These are phyloP conservation scores for Carapus acus DNA, from an alignment of 2,797 vertebrate species.

Conservation along the genomic window DNA sequence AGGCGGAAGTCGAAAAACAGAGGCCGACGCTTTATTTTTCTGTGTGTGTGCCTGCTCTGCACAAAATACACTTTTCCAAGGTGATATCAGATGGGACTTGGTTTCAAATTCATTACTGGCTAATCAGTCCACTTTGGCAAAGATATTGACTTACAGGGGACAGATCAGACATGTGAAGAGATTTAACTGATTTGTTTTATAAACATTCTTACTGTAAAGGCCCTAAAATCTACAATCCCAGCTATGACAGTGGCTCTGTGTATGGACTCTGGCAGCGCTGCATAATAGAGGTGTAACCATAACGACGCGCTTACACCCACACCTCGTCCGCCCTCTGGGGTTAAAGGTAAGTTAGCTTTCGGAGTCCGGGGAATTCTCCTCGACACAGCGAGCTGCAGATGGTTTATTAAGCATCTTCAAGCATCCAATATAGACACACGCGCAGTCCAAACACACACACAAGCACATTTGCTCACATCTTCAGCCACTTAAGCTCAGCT, in stretches of 20 bases:
- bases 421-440: conserved; percentile 12
- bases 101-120: no score
- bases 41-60: no score
- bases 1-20: neutral
- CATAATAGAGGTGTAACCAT: conserved; percentile 30
- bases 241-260: neutral
- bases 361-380: conserved; percentile 12
- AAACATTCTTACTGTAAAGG: no score
- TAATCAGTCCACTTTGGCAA: no score
- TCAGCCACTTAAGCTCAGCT: conserved; percentile 64
- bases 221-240: conserved; percentile 11
- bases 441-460: conserved; percentile 24
- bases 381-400: conserved; percentile 6
- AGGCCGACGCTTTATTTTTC: neutral
- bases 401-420: conserved; percentile 32
- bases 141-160: no score
- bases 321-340: conserved; percentile 19
- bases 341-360: conserved; percentile 19
- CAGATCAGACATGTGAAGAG: no score
- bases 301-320: conserved; percentile 26
- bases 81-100: no score
- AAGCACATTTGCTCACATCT: conserved; percentile 25
- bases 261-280: conserved; percentile 1
- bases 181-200: no score
- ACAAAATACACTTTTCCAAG: no score